A percentile compares a stretch with the other conserved stretches of the same genome.
Evolutionary conservation across 1,140 invertebrate genomes (phyloP).

Genomic region (Meloidogyne hapla): DNA sequence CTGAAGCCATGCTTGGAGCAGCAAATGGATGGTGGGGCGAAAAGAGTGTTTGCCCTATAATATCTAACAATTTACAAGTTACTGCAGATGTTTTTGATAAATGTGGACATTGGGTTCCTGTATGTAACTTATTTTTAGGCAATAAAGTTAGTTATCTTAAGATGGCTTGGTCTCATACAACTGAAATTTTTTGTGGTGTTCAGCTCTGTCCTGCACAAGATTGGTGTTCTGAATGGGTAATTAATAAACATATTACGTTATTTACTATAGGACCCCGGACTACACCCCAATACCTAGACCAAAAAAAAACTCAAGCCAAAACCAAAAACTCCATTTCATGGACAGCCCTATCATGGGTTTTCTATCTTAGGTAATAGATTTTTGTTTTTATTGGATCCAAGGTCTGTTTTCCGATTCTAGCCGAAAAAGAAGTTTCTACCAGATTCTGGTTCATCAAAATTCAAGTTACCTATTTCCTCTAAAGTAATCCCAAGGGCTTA

Average conservation of each 20-base stretch:
- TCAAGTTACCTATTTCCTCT: too few relatives aligned
- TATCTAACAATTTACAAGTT: neutral
- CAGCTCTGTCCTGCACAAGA: neutral
- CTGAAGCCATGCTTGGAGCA: neutral
- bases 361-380: too few relatives aligned
- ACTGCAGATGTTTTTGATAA: constrained; percentile 2
- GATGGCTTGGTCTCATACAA: constrained; percentile 3
- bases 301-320: too few relatives aligned
- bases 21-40: neutral
- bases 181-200: constrained; percentile 9
- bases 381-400: too few relatives aligned
- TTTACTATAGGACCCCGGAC: too few relatives aligned
- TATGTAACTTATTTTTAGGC: neutral
- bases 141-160: neutral
- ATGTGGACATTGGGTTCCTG: neutral
- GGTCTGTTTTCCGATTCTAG: too few relatives aligned
- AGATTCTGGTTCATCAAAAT: too few relatives aligned
- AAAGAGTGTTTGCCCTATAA: neutral
- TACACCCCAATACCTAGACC: too few relatives aligned
- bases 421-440: too few relatives aligned
- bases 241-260: neutral
- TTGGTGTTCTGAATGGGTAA: neutral
- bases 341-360: too few relatives aligned
- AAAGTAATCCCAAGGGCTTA: too few relatives aligned
- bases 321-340: too few relatives aligned